Evolutionary conservation across 1,140 invertebrate species (phyloP), one percentile per base, ranked within the genome.

Genomic region (Drosophila asahinai): DNA sequence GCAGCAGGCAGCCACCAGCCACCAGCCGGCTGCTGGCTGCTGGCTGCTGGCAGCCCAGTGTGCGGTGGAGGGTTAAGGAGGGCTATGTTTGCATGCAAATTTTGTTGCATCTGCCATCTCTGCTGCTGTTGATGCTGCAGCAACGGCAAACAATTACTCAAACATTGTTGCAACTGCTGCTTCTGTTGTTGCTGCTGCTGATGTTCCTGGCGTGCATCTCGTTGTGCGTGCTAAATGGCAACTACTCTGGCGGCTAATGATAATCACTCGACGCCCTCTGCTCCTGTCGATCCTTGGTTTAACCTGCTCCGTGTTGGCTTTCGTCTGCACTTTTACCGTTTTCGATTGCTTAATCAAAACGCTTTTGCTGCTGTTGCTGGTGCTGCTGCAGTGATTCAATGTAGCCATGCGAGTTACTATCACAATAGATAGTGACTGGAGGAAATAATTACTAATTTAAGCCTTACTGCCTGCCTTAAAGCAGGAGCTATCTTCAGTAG

Each of bases 151-250:
- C 84, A 90, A 89, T 89, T 89, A 89, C 78, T 89, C 81, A 90
- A 86, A 90, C 86, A 89, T 90, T 90, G 84, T 89, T 81, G 81
- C 86, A 81, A 61, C 71, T 82, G 79, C 63, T 64, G 33, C 52
- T 70, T 40, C 11, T 40, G 36, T 38, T 55, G 65, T 25, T 58
- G 43, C 9, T 59, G 59, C 38, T 61, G 63, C 27, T 73, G 63
- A 14, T 81, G 59, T 19, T 63, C 63, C 40, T 60, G 60, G 36
- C 47, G 60, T 47, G 67, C 67, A 51, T 74, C 60, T 78, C 74
- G 74, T 86, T 86, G 86, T 89, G 86, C 84, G 81, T 90, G 86
- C 81, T 81, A 84, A 89, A 89, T 90, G 86, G 86, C 74, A 79
- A 81, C 86, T 75, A 73, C 72, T 81, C 84, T 75, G 81, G 63